Conservation (phyloP, 2,888 invertebrate genomes). For the Trypoxylon attenuatum region DNA sequence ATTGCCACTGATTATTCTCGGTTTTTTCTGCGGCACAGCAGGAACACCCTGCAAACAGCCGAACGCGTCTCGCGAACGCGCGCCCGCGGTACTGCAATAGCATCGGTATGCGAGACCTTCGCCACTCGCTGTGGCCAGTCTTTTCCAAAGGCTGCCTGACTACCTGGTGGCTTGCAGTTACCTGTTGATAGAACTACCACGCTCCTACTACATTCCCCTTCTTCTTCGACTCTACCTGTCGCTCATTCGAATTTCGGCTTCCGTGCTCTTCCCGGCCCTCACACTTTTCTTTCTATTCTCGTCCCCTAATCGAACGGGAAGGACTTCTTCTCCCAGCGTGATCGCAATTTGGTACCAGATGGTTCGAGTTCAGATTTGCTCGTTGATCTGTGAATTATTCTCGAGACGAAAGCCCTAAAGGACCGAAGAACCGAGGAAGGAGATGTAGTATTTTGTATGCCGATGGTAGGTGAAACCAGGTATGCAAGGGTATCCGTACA, state of each 20-base stretch:
- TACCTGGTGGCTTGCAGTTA: conserved; percentile 46
- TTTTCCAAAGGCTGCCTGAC: conserved; percentile 49
- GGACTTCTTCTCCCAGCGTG: neutral
- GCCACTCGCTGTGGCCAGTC: conserved; percentile 20
- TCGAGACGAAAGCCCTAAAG: too few relatives aligned
- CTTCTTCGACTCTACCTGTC: conserved; percentile 13
- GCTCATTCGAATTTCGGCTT: conserved; percentile 7
- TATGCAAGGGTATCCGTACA: too few relatives aligned
- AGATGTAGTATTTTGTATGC: too few relatives aligned
- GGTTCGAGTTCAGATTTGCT: neutral
- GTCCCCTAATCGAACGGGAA: conserved; percentile 38
- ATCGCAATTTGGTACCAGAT: neutral
- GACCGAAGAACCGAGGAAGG: too few relatives aligned
- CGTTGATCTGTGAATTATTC: too few relatives aligned
- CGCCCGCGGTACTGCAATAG: conserved; percentile 42
- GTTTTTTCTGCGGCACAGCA: conserved; percentile 14
- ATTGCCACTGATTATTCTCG: too few relatives aligned
- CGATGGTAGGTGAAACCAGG: too few relatives aligned
- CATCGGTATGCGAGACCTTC: conserved; percentile 42
- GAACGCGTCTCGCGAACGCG: conserved; percentile 19
- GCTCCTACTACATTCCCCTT: too few relatives aligned
- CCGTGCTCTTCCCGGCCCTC: too few relatives aligned
- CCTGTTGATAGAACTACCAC: conserved; percentile 35
- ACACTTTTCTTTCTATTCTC: conserved; percentile 21
- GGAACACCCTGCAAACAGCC: conserved; percentile 20